phyloP scores from a whole-genome alignment of 2,797 vertebrate species.

The Eurystomus glaucurus region DNA sequence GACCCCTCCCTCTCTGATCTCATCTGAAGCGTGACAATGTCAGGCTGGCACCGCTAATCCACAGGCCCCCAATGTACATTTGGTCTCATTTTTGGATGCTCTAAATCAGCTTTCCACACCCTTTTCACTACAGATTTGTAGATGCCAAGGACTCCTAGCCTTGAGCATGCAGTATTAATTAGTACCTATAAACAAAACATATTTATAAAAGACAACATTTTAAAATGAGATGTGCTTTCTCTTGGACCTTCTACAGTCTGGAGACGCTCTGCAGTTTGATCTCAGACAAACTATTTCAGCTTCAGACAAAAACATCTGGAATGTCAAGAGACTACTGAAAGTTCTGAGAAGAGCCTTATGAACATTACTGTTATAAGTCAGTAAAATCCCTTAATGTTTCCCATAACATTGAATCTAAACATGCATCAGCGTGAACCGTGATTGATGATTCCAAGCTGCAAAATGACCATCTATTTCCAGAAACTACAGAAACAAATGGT shows the following conservation, averaged over 20 bases:
- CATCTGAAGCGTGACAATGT: background rate
- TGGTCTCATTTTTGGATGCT: background rate
- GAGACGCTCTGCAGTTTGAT: background rate
- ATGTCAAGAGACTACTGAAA: constrained; percentile 33
- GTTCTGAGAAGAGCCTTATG: background rate
- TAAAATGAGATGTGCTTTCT: background rate
- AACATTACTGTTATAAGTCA: background rate
- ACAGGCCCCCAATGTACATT: background rate
- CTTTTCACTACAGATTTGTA: background rate
- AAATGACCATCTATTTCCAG: background rate
- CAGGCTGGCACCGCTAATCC: background rate
- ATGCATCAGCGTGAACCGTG: background rate
- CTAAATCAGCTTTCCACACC: background rate
- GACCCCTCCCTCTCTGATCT: background rate
- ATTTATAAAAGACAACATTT: constrained; percentile 7
- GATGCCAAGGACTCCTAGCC: background rate
- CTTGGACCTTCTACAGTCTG: constrained; percentile 5
- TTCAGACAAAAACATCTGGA: constrained; percentile 48
- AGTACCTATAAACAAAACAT: background rate
- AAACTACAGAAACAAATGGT: background rate
- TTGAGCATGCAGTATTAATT: background rate
- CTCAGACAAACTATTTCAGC: background rate
- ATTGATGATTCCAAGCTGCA: background rate
- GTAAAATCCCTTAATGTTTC: constrained; percentile 1
- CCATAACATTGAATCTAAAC: background rate